phyloP scores from a whole-genome alignment of 2,113 vertebrate species.

The Bagarius yarrelli region DNA sequence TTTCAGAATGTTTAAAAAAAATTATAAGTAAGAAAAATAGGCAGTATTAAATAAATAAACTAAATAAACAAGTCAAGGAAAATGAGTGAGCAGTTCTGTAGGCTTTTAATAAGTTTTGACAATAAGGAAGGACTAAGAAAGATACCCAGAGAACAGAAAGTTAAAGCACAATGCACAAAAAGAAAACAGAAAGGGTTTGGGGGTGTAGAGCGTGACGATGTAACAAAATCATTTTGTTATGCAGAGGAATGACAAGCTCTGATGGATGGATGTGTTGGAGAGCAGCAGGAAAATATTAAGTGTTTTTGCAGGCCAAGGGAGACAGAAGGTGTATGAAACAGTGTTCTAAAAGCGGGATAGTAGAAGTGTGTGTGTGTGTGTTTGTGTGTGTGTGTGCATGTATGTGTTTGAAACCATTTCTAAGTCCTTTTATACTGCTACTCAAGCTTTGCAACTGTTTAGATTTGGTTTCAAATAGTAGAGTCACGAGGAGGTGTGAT shows the following conservation, averaged over 20 bases:
- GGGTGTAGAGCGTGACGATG: conserved; percentile 54
- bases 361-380: conserved; percentile 17
- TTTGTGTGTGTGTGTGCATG: conserved; percentile 9
- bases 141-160: conserved; percentile 60
- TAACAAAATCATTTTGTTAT: conserved; percentile 66
- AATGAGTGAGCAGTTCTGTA: conserved; percentile 49
- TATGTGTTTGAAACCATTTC: conserved; percentile 9
- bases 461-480: conserved; percentile 17
- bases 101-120: conserved; percentile 57
- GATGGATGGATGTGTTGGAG: conserved; percentile 58
- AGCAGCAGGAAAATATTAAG: conserved; percentile 34
- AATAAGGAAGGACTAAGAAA: conserved; percentile 63
- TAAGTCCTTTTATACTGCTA: conserved; percentile 28
- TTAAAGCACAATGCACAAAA: conserved; percentile 59
- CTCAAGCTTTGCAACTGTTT: conserved; percentile 9
- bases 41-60: background rate
- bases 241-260: conserved; percentile 59
- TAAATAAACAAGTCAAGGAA: conserved; percentile 3
- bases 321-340: conserved; percentile 26
- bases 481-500: background rate
- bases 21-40: background rate
- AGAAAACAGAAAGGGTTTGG: conserved; percentile 67
- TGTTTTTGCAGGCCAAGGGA: conserved; percentile 46
- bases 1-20: too few species aligned
- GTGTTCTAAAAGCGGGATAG: conserved; percentile 31